Percentiles rank a stretch among this genome's conserved stretches.
These are phyloP conservation scores for Dolichopus griseipennis DNA, from an alignment of 2,888 invertebrate genomes.

Conservation along the genomic window DNA sequence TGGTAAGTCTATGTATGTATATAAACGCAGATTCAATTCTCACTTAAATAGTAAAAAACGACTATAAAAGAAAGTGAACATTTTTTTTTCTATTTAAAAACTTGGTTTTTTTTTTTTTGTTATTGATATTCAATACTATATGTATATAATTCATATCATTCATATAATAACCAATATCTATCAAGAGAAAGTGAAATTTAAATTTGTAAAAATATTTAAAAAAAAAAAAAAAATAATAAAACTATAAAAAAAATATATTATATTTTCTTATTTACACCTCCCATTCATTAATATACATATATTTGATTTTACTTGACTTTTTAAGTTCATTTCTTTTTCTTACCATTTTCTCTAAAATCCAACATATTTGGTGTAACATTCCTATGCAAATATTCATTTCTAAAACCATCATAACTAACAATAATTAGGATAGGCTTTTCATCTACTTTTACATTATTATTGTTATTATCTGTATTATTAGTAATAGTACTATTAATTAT, in stretches of 20 bases:
- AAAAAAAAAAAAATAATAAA: not conserved
- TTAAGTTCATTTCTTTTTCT: not conserved
- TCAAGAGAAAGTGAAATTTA: not conserved
- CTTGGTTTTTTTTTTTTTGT: too few relatives aligned
- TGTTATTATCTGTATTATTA: not conserved
- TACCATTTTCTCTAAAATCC: constrained; percentile 47
- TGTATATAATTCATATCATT: too few relatives aligned
- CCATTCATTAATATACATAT: too few relatives aligned
- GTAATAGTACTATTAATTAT: not conserved
- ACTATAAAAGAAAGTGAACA: too few relatives aligned
- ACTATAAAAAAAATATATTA: not conserved
- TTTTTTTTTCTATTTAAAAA: not conserved
- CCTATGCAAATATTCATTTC: constrained; percentile 55
- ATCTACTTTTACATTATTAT: not conserved
- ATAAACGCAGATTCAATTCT: too few relatives aligned
- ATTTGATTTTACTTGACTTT: too few relatives aligned
- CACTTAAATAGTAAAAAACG: too few relatives aligned
- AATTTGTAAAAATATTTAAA: not conserved
- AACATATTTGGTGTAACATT: constrained; percentile 52
- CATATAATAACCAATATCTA: not conserved
- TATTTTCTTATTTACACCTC: not conserved
- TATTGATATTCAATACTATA: too few relatives aligned
- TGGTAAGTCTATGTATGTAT: too few relatives aligned
- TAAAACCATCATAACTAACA: constrained; percentile 59
- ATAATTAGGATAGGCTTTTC: constrained; percentile 19